Conservation (phyloP, 2,113 vertebrate species). For the Xenopus borealis region DNA sequence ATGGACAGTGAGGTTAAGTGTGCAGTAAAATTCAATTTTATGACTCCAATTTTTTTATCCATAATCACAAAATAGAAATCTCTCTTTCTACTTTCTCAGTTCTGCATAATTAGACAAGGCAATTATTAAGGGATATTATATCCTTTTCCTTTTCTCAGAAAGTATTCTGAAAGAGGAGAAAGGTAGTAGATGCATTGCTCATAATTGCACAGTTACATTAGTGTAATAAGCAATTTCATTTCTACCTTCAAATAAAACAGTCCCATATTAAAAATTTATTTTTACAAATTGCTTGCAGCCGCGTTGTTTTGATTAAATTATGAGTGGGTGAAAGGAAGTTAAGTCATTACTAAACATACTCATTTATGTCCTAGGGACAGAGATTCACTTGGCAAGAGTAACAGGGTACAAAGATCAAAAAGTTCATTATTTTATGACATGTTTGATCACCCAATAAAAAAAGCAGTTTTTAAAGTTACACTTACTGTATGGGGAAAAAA, state of each 20-base stretch:
- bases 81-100: no score
- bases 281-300: background rate
- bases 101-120: no score
- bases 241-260: background rate
- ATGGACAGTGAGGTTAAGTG: no score
- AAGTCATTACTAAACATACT: slow-evolving; percentile 1
- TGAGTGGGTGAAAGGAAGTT: background rate
- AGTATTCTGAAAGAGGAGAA: background rate
- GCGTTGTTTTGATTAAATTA: slow-evolving; percentile 5
- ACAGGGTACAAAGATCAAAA: slow-evolving; percentile 1
- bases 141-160: background rate
- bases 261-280: background rate
- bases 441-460: slow-evolving; percentile 14
- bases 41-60: no score
- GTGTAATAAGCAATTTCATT: background rate
- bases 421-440: slow-evolving; percentile 3
- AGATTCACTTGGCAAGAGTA: background rate
- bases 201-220: background rate
- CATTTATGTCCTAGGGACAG: background rate
- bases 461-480: background rate
- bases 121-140: no score
- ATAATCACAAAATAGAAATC: no score
- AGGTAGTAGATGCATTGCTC: background rate
- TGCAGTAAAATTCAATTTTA: no score
- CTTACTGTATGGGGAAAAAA: background rate